Evolutionary conservation across 1,140 invertebrate genomes (phyloP).

Genomic region (Idris sp.): DNA sequence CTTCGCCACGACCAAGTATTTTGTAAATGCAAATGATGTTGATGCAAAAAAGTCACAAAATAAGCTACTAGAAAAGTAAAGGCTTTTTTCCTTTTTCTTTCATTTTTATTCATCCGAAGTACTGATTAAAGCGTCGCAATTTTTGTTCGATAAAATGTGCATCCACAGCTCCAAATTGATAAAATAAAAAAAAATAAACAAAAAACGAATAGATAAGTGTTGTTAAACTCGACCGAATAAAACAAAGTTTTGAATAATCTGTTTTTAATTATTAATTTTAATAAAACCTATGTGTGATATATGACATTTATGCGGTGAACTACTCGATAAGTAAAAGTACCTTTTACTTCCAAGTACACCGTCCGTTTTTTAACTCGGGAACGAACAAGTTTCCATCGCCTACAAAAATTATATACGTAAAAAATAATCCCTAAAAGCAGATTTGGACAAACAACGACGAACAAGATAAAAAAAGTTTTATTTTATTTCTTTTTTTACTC

Average conservation of each 20-base stretch:
- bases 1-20: slow-evolving; percentile 2
- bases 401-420: slow-evolving; percentile 60
- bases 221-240: slow-evolving; percentile 18
- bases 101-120: neutral
- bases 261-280: slow-evolving; percentile 11
- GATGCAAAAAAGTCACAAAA: no score
- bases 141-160: slow-evolving; percentile 9
- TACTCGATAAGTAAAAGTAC: slow-evolving; percentile 65
- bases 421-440: slow-evolving; percentile 44
- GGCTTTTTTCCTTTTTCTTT: neutral
- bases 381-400: slow-evolving; percentile 58
- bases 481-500: no score
- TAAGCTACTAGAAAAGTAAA: no score
- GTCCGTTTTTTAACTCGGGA: slow-evolving; percentile 59
- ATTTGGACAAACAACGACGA: slow-evolving; percentile 17
- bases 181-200: no score
- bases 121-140: neutral
- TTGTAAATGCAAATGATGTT: no score
- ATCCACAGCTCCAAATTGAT: neutral
- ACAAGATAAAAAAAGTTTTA: slow-evolving; percentile 55
- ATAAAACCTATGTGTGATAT: slow-evolving; percentile 28
- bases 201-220: no score
- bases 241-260: neutral
- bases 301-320: slow-evolving; percentile 56
- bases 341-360: slow-evolving; percentile 63